Base-by-base conservation (phyloP, 2,113 vertebrate species). In the Gasterosteus nipponicus region DNA sequence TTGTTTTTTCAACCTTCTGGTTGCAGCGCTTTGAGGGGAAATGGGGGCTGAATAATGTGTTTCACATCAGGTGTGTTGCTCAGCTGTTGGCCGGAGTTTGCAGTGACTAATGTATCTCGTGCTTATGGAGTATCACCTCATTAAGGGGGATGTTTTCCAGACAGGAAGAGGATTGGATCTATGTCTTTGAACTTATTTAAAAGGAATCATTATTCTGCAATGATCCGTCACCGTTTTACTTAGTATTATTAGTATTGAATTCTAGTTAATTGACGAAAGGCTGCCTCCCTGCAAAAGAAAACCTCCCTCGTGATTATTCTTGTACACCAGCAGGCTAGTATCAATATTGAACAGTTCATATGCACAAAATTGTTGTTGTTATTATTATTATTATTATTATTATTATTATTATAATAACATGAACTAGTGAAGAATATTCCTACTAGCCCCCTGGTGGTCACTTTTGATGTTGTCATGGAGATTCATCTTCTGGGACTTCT, bases 1-100 rank as follows among this genome's bases (percentile, higher is more conserved):
- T 19, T 69, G 46, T 49, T 46, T 57, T 73, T 35, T 44, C 3
- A 10, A 47, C 31, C 1, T 68, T 42, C 11, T 76, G 84, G 56
- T 89, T 90, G 87, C 86, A 41, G 82, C 86, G 81, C 51, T 74
- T 51, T 78, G 35, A 69, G 22, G 57, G 60, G 16, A 16, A 65
- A 42, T 11, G 8, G 26, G 54, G 56, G 16, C 7, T 33, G 6
- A 33, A 33, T 10, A 10, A 33, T 62, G n/a, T 14, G 19, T 67
- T 18, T 39, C 31, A 51, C 64, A 66, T 77, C 64, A 39, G n/a
- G n/a, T 26, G 47, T 69, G 66, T 44, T 70, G 35, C 39, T 65
- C 14, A 68, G 69, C 75, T 82, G 69, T 57, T 73, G 56, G 5
- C 63, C 15, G 14, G 41, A 42, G 64, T 67, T 81, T 85, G 78